Percentiles rank a stretch among this genome's conserved stretches.
Evolutionary conservation across 2,113 vertebrate species (phyloP).

Genomic region (Apus apus): DNA sequence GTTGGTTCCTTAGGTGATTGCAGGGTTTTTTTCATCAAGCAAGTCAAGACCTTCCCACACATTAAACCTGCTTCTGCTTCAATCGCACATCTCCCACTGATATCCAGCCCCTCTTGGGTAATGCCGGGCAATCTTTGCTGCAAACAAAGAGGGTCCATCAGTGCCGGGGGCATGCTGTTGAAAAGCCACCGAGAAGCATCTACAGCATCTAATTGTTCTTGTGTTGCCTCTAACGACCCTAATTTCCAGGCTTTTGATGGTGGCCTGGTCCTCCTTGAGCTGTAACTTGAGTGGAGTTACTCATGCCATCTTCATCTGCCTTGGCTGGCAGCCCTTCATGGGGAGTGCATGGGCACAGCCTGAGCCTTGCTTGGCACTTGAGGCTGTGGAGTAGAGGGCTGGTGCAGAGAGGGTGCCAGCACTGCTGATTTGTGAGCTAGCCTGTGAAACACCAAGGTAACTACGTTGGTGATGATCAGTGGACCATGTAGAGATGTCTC

Average conservation of each 20-base stretch:
- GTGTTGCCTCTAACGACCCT: neutral
- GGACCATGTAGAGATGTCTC: neutral
- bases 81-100: neutral
- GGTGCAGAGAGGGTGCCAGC: conserved; percentile 17
- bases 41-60: neutral
- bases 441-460: neutral
- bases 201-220: neutral
- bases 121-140: neutral
- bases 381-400: conserved; percentile 27
- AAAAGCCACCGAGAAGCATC: neutral
- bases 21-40: neutral
- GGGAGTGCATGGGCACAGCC: neutral
- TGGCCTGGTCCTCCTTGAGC: conserved; percentile 22
- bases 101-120: neutral
- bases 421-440: neutral
- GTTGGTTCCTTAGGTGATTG: neutral
- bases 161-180: neutral
- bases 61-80: neutral
- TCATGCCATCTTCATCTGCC: conserved; percentile 37
- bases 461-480: rapidly evolving
- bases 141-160: neutral
- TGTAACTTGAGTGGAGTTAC: conserved; percentile 32
- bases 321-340: conserved; percentile 33
- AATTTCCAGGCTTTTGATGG: neutral
- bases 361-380: conserved; percentile 18